Evolutionary conservation across 1,140 invertebrate species (phyloP).

Genomic region (Heterodera carotae): DNA sequence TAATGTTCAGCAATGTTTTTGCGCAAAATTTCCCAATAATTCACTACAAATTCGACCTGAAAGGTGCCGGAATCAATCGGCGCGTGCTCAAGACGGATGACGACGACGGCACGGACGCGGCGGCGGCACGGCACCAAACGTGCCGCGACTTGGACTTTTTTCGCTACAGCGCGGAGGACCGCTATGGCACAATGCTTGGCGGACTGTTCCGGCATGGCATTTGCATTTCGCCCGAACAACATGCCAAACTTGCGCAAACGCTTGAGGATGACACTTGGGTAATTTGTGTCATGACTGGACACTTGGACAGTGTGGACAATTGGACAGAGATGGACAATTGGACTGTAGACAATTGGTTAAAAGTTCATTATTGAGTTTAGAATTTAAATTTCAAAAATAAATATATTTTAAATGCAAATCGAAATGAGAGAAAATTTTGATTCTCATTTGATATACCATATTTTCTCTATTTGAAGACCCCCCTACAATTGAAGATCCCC

Average conservation of each 20-base stretch:
- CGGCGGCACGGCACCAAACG: background rate
- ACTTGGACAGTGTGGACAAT: no score
- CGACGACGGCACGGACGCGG: conserved; percentile 3
- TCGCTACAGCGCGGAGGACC: background rate
- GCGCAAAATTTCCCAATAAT: background rate
- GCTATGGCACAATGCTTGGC: background rate
- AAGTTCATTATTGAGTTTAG: no score
- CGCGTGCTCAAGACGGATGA: background rate
- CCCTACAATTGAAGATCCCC: no score
- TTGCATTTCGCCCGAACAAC: background rate
- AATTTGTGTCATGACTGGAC: no score
- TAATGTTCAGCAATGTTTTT: background rate
- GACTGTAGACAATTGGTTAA: no score
- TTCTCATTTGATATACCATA: no score
- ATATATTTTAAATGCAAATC: no score
- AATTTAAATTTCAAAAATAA: no score
- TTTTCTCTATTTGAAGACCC: no score
- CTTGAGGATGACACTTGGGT: background rate
- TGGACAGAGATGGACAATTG: no score
- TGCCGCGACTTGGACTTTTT: conserved; percentile 13
- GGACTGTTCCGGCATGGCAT: conserved; percentile 7
- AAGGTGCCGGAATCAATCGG: background rate
- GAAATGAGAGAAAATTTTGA: no score
- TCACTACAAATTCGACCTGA: conserved; percentile 14
- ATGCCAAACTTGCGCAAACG: background rate